Conservation (phyloP, 2,113 vertebrate species). For the Menura novaehollandiae region DNA sequence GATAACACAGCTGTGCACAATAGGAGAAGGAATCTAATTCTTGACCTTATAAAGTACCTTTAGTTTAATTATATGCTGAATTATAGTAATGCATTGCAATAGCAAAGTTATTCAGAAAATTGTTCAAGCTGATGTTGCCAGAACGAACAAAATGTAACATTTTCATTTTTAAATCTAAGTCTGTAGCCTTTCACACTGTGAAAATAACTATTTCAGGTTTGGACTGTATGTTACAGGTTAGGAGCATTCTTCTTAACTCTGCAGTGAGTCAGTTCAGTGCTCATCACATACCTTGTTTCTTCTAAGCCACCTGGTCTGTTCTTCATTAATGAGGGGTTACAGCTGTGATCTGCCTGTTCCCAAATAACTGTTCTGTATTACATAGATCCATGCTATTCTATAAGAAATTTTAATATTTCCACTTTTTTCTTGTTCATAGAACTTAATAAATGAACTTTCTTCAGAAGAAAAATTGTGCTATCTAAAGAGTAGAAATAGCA, state of each 20-base stretch:
- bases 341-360: neutral
- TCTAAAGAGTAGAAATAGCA: neutral
- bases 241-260: neutral
- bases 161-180: neutral
- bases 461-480: neutral
- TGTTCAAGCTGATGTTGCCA: neutral
- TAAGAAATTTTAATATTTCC: neutral
- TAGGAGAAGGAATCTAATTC: neutral
- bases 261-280: neutral
- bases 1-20: neutral
- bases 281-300: neutral
- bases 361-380: neutral
- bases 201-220: neutral
- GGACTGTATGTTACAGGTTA: neutral
- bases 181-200: neutral
- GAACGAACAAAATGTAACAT: neutral
- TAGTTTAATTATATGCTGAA: neutral
- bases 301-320: neutral
- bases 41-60: neutral
- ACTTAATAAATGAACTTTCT: neutral
- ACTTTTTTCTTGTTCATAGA: neutral
- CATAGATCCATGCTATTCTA: neutral
- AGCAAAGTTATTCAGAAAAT: neutral
- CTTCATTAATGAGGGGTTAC: neutral
- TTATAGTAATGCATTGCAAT: neutral